A percentile compares a stretch with the other conserved stretches of the same genome.
These are phyloP conservation scores for Drosophila histrio DNA, from an alignment of 2,888 invertebrate genomes.

Conservation along the genomic window DNA sequence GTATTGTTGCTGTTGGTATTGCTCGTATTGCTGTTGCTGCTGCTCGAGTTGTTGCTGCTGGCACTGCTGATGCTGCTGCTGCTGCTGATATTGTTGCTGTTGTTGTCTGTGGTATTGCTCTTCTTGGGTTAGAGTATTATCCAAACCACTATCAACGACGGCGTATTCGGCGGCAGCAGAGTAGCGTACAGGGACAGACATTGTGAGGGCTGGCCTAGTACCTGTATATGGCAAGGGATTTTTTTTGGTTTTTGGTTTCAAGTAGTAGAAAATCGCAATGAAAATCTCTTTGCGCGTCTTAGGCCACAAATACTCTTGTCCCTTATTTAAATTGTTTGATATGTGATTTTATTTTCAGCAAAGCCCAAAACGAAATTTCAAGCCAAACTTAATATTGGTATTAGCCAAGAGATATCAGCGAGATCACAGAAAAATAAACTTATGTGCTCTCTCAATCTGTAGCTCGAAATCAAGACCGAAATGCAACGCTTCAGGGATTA, in stretches of 20 bases:
- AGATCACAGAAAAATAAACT: slow-evolving; percentile 30
- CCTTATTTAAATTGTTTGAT: slow-evolving; percentile 57
- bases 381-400: slow-evolving; percentile 39
- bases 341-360: slow-evolving; percentile 82
- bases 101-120: slow-evolving; percentile 81
- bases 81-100: slow-evolving; percentile 64
- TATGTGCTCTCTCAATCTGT: slow-evolving; percentile 71
- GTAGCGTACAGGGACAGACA: slow-evolving; percentile 85
- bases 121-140: slow-evolving; percentile 82
- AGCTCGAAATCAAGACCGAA: slow-evolving; percentile 65
- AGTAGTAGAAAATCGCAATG: slow-evolving; percentile 42
- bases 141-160: slow-evolving; percentile 84
- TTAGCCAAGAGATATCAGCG: slow-evolving; percentile 68
- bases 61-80: slow-evolving; percentile 29
- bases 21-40: slow-evolving; percentile 64
- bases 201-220: slow-evolving; percentile 85
- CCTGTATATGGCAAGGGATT: slow-evolving; percentile 77
- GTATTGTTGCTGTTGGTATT: slow-evolving; percentile 59
- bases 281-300: slow-evolving; percentile 45
- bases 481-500: slow-evolving; percentile 71
- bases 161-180: slow-evolving; percentile 84
- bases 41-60: slow-evolving; percentile 46
- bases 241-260: slow-evolving; percentile 40
- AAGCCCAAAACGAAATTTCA: slow-evolving; percentile 53
- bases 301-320: slow-evolving; percentile 54